Percentiles rank a stretch among this genome's conserved stretches.
These are phyloP conservation scores for Elephas maximus DNA, from an alignment of 2,113 vertebrate species.

Conservation along the genomic window DNA sequence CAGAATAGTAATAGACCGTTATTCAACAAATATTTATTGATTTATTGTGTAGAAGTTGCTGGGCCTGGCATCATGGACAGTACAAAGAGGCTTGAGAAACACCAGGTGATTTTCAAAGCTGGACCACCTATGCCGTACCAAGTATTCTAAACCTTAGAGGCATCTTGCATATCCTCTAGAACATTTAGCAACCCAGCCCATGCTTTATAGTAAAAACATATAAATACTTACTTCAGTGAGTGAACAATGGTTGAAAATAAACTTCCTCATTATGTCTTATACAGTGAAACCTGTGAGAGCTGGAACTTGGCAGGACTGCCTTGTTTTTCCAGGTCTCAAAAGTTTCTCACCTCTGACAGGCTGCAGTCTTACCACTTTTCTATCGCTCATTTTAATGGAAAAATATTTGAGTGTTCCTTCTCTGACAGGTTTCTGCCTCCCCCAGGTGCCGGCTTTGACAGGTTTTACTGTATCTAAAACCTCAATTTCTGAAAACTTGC, in stretches of 20 bases:
- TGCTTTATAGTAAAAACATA: neutral
- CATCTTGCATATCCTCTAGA: neutral
- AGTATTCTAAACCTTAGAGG: neutral
- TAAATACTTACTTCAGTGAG: conserved; percentile 3
- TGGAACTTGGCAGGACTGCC: neutral
- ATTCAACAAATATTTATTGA: neutral
- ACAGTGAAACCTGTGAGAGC: neutral
- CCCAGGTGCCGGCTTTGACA: too few relatives aligned
- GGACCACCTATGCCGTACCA: neutral
- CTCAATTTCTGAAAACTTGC: conserved; percentile 15
- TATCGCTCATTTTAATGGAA: neutral
- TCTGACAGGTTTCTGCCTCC: neutral
- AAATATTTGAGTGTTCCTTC: neutral
- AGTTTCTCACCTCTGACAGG: neutral
- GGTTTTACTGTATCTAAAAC: neutral
- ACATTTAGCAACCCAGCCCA: neutral
- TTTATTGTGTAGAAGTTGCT: neutral
- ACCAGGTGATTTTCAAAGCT: neutral
- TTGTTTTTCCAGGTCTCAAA: neutral
- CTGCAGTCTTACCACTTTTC: neutral
- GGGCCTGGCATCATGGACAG: neutral
- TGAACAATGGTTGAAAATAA: conserved; percentile 18
- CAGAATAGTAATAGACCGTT: neutral
- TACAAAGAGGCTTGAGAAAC: neutral
- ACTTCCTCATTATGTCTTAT: neutral